These are phyloP conservation scores for Habropoda laboriosa DNA, from an alignment of 1,140 invertebrate genomes.

Conservation along the genomic window DNA sequence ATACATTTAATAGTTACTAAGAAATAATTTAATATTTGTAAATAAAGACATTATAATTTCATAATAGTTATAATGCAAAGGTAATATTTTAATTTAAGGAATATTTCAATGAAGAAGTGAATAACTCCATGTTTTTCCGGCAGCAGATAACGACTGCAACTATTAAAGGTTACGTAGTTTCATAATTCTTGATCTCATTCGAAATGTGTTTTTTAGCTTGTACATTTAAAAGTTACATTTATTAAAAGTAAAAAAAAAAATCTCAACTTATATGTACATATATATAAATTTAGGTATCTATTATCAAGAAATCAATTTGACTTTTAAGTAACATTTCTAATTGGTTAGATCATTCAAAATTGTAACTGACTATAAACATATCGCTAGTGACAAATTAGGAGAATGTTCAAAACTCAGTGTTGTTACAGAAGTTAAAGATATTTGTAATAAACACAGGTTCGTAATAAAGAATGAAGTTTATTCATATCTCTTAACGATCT, in stretches of 20 bases:
- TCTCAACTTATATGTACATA: too few species aligned
- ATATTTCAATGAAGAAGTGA: neutral
- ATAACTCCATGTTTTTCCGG: neutral
- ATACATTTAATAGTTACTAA: neutral
- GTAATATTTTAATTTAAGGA: neutral
- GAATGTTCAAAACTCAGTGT: too few species aligned
- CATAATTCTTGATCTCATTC: neutral
- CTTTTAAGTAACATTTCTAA: too few species aligned
- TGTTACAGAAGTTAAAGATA: neutral
- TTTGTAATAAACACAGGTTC: neutral
- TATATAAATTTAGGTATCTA: neutral
- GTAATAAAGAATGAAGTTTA: neutral
- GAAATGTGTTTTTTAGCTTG: neutral
- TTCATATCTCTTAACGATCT: conserved; percentile 46
- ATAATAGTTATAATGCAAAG: neutral
- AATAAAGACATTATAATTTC: neutral
- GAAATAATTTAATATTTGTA: neutral
- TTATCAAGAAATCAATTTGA: too few species aligned
- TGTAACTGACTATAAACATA: too few species aligned
- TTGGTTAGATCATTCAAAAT: too few species aligned
- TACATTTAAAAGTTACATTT: too few species aligned
- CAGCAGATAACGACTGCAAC: neutral
- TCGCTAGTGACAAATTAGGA: too few species aligned
- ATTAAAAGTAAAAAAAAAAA: too few species aligned
- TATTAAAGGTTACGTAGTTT: neutral